Evolutionary conservation across 2,797 vertebrate genomes (phyloP).

Genomic region (Pipistrellus pipistrellus): DNA sequence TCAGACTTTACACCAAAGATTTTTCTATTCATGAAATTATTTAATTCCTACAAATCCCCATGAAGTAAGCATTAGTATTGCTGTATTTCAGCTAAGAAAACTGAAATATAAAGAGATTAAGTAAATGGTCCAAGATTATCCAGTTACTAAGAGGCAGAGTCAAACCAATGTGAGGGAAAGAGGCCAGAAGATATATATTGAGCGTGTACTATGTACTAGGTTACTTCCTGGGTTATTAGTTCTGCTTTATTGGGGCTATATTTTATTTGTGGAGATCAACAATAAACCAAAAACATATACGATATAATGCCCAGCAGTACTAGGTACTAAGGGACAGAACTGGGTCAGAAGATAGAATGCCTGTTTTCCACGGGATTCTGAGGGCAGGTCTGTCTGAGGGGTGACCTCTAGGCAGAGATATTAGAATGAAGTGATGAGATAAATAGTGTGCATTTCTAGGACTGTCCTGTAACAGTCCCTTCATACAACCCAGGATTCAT

Average conservation of each 20-base stretch:
- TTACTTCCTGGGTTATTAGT: not conserved
- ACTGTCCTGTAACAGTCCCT: not conserved
- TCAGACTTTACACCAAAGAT: not conserved
- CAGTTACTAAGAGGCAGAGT: not conserved
- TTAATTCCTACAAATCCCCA: not conserved
- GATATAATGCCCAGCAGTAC: not conserved
- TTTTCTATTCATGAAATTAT: not conserved
- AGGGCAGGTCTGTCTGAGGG: not conserved
- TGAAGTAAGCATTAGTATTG: not conserved
- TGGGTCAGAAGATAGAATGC: not conserved
- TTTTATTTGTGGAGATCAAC: not conserved
- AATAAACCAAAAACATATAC: not conserved
- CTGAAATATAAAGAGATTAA: not conserved
- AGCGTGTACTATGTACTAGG: not conserved
- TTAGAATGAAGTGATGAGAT: not conserved
- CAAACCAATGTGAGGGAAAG: not conserved
- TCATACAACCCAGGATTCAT: not conserved
- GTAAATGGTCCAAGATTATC: not conserved
- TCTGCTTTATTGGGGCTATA: not conserved
- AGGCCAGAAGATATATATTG: not conserved
- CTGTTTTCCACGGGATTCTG: not conserved
- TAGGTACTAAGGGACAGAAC: not conserved
- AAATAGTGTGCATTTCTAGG: not conserved
- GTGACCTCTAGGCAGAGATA: not conserved
- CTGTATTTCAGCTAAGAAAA: slow-evolving; percentile 4